These are phyloP conservation scores for Emesis furor DNA, from an alignment of 2,888 invertebrate genomes.

Conservation along the genomic window DNA sequence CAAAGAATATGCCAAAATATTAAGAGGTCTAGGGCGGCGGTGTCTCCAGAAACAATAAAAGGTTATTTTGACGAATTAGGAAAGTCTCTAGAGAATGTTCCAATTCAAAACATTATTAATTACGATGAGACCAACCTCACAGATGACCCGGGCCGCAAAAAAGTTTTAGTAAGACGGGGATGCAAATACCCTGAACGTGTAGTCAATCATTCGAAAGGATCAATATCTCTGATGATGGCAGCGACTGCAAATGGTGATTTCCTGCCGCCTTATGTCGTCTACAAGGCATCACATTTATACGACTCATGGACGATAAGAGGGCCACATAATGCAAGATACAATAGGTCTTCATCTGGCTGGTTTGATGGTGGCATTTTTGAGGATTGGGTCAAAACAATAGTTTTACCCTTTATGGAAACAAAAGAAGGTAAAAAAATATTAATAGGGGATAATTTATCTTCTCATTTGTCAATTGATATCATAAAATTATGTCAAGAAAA, in stretches of 20 bases:
- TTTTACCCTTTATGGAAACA: no score
- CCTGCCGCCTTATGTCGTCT: conserved; percentile 81
- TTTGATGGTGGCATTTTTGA: conserved; percentile 64
- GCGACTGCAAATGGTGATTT: conserved; percentile 74
- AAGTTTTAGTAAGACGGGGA: conserved; percentile 73
- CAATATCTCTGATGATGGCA: conserved; percentile 80
- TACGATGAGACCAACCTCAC: conserved; percentile 37
- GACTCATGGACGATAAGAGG: conserved; percentile 81
- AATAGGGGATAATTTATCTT: no score
- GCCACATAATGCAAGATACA: conserved; percentile 76
- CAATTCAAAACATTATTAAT: conserved; percentile 53
- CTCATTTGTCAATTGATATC: conserved; percentile 9
- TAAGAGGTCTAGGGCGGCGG: conserved; percentile 51
- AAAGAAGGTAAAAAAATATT: no score
- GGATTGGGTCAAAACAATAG: conserved; percentile 16
- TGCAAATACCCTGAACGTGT: conserved; percentile 78
- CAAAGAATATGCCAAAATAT: conserved; percentile 55
- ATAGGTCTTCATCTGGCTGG: conserved; percentile 79
- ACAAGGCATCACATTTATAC: conserved; percentile 81
- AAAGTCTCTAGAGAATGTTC: conserved; percentile 41
- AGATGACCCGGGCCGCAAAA: conserved; percentile 64
- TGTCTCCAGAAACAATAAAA: conserved; percentile 41
- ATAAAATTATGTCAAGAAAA: neutral
- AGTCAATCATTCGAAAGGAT: conserved; percentile 74
- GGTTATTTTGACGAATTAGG: conserved; percentile 46